These are phyloP conservation scores for Acrocephalus scirpaceus DNA, from an alignment of 2,797 vertebrate species.

Conservation along the genomic window DNA sequence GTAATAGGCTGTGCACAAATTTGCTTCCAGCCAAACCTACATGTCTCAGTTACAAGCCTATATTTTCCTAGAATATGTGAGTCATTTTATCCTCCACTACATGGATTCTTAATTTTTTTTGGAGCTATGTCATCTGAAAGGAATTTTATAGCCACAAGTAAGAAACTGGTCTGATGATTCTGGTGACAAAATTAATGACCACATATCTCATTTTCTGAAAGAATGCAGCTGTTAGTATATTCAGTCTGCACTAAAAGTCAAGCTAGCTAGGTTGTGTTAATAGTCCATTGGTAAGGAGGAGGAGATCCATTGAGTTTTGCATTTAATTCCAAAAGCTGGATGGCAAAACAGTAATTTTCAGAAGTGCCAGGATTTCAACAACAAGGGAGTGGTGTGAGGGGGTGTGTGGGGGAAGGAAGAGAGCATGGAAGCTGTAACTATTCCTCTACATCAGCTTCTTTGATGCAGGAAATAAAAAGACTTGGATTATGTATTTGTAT, in stretches of 20 bases:
- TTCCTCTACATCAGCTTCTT: not conserved
- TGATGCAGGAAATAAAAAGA: not conserved
- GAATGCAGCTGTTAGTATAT: not conserved
- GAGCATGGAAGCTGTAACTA: not conserved
- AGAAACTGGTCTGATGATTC: not conserved
- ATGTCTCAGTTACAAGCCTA: not conserved
- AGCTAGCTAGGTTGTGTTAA: not conserved
- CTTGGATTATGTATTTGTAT: not conserved
- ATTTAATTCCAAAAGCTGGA: not conserved
- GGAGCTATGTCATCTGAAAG: not conserved
- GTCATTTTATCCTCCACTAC: not conserved
- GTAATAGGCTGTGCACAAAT: not conserved
- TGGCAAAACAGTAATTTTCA: not conserved
- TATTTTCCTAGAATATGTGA: conserved; percentile 8
- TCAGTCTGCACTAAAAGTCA: not conserved
- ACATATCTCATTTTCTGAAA: not conserved
- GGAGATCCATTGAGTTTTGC: not conserved
- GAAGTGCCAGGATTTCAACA: not conserved
- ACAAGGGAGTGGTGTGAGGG: too few species aligned
- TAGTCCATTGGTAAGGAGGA: not conserved
- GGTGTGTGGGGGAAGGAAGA: fast-evolving
- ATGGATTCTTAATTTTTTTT: not conserved
- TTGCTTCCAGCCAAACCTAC: not conserved
- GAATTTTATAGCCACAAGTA: not conserved
- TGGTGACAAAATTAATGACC: not conserved